Percentiles rank a stretch among this genome's conserved stretches.
Evolutionary conservation across 35 echinoderm and acorn worm species (phyloP).

Genomic region (Chiridota heheva): DNA sequence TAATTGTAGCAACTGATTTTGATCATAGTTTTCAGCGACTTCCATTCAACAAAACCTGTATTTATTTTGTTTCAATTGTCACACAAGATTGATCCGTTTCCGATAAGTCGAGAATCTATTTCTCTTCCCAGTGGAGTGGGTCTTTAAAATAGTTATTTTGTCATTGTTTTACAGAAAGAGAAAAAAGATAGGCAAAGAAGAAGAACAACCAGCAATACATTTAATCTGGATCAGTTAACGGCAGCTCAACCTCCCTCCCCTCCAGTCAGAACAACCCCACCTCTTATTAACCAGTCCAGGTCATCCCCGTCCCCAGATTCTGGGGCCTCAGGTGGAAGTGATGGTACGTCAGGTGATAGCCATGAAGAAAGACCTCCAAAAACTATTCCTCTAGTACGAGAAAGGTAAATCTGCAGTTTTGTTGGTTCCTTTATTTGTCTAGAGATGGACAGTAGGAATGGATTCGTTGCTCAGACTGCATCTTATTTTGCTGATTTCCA

Average conservation of each 20-base stretch:
- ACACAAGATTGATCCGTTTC: too few relatives aligned
- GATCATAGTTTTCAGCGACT: too few relatives aligned
- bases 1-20: too few relatives aligned
- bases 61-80: too few relatives aligned
- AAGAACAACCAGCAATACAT: constrained; percentile 1
- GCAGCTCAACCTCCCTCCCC: constrained; percentile 28
- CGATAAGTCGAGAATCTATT: too few relatives aligned
- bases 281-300: background rate
- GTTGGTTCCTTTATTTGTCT: too few relatives aligned
- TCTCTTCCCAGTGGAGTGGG: too few relatives aligned
- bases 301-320: background rate
- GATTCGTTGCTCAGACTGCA: too few relatives aligned
- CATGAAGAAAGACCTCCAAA: constrained; percentile 63
- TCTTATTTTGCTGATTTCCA: too few relatives aligned
- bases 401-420: constrained; percentile 44
- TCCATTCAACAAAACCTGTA: too few relatives aligned
- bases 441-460: too few relatives aligned
- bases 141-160: too few relatives aligned
- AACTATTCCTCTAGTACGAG: constrained; percentile 74
- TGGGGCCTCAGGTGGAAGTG: constrained; percentile 28
- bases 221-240: constrained; percentile 11
- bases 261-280: constrained; percentile 23
- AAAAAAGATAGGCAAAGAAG: constrained; percentile 30
- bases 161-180: constrained; percentile 27
- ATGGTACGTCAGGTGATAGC: background rate